Evolutionary conservation across 2,113 vertebrate genomes (phyloP).

Genomic region (Mesembrinibis cayennensis): DNA sequence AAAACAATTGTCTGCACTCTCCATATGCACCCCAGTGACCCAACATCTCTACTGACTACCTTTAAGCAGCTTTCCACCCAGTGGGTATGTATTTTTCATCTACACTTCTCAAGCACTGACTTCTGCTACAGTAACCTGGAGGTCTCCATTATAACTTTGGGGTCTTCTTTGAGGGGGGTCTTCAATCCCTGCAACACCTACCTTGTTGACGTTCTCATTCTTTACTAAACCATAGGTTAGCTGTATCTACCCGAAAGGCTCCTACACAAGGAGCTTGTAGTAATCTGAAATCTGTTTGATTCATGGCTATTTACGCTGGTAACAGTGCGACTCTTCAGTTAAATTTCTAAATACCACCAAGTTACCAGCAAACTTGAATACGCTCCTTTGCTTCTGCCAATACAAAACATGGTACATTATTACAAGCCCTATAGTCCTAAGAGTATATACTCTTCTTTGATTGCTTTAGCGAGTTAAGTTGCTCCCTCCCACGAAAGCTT

Average conservation of each 20-base stretch:
- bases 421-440: not conserved
- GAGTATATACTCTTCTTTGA: rapidly evolving
- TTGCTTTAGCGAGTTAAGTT: not conserved
- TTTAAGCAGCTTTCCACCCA: not conserved
- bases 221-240: not conserved
- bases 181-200: not conserved
- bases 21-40: rapidly evolving
- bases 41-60: not conserved
- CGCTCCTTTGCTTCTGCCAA: not conserved
- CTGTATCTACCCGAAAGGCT: rapidly evolving
- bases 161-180: not conserved
- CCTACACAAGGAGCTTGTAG: not conserved
- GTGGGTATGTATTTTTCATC: not conserved
- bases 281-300: not conserved
- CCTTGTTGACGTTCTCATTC: not conserved
- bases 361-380: not conserved
- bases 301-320: rapidly evolving
- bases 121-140: not conserved
- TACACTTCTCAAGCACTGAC: not conserved
- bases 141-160: not conserved
- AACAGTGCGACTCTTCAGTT: rapidly evolving
- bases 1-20: not conserved
- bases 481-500: not conserved
- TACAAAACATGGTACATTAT: rapidly evolving
- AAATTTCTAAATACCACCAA: not conserved